phyloP scores from a whole-genome alignment of 1,140 invertebrate genomes.

The Procambarus virginalis region DNA sequence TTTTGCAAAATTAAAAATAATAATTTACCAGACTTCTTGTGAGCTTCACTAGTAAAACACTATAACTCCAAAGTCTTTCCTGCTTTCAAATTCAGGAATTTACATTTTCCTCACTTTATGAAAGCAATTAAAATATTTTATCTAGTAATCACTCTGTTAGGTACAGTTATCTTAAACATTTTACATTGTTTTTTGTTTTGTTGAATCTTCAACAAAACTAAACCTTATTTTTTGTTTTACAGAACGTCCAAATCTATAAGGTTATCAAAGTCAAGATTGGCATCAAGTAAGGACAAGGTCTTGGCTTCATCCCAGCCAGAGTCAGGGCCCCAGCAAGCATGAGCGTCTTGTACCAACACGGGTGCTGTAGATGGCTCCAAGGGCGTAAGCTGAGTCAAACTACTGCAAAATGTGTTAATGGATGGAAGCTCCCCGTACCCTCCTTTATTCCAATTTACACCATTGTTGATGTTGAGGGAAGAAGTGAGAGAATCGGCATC shows the following conservation, averaged over 20 bases:
- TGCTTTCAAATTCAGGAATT: background rate
- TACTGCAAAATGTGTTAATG: conserved; percentile 48
- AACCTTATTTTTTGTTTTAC: conserved; percentile 16
- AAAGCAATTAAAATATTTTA: background rate
- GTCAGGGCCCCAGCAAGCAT: conserved; percentile 62
- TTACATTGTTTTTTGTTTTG: background rate
- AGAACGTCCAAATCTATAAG: conserved; percentile 70
- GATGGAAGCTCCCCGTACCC: conserved; percentile 44
- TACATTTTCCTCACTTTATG: background rate
- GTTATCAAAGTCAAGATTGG: conserved; percentile 71
- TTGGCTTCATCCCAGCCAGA: conserved; percentile 69
- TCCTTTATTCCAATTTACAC: conserved; percentile 35
- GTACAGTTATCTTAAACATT: background rate
- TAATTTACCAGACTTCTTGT: background rate
- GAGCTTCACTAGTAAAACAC: background rate
- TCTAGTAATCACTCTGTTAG: background rate
- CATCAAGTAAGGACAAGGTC: conserved; percentile 67
- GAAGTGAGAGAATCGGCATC: conserved; percentile 61
- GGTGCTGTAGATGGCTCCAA: conserved; percentile 58
- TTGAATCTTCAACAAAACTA: background rate
- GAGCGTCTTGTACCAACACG: conserved; percentile 65
- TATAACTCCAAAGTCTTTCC: conserved; percentile 8
- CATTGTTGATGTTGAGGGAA: conserved; percentile 56
- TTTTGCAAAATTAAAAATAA: background rate
- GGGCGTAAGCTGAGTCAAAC: conserved; percentile 50